Evolutionary conservation across 2,113 vertebrate species (phyloP).

Genomic region (Dendropsophus ebraccatus): DNA sequence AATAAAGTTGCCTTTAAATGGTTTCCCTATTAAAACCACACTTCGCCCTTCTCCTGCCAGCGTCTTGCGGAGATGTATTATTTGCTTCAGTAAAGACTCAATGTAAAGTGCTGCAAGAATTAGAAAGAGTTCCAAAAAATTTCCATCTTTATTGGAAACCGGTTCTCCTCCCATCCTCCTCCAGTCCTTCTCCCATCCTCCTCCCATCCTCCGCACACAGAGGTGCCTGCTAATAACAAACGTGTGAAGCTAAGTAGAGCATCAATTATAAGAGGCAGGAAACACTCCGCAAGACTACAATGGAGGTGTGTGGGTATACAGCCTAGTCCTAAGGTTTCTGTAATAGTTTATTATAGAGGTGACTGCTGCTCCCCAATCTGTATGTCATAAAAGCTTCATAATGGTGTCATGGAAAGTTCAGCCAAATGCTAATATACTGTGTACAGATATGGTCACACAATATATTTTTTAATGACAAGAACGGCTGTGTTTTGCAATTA

Average conservation of each 20-base stretch:
- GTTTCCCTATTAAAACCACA: neutral
- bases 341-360: no score
- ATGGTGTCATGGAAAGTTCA: no score
- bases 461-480: no score
- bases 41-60: neutral
- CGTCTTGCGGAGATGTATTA: neutral
- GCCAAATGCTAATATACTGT: no score
- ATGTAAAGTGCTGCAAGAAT: neutral
- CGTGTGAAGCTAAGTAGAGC: neutral
- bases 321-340: neutral
- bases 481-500: no score
- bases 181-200: no score
- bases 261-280: neutral
- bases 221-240: neutral
- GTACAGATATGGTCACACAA: no score
- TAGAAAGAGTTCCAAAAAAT: neutral
- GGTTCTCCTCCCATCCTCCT: no score
- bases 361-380: no score
- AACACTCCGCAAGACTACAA: neutral
- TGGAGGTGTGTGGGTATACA: neutral
- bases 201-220: neutral
- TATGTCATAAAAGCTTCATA: no score
- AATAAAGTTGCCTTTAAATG: constrained; percentile 15
- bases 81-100: neutral
- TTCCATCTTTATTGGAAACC: neutral